Conservation (phyloP, 2,113 vertebrate genomes). For the Paracanthobrama guichenoti region DNA sequence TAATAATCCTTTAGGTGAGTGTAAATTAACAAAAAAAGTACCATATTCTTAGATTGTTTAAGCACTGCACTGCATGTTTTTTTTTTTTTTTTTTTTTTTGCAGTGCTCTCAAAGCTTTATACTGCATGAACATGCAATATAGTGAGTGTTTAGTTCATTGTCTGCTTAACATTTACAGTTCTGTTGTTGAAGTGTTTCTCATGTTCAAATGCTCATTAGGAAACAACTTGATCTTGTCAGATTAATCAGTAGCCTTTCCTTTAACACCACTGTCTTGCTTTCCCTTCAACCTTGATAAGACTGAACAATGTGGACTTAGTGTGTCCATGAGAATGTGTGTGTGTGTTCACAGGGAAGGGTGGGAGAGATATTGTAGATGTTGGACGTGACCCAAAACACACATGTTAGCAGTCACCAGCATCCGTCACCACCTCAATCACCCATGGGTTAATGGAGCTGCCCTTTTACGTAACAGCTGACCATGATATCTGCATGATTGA, state of each 20-base stretch:
- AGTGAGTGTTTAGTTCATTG: no score
- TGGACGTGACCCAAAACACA: constrained; percentile 2
- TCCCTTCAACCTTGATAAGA: neutral
- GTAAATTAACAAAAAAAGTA: neutral
- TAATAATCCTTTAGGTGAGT: no score
- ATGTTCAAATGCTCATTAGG: neutral
- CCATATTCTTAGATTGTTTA: neutral
- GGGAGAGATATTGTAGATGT: neutral
- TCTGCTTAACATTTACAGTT: neutral
- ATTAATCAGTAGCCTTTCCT: constrained; percentile 1
- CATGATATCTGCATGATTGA: neutral
- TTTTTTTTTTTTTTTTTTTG: no score
- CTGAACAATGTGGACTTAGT: neutral
- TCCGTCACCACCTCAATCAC: constrained; percentile 24
- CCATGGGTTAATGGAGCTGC: constrained; percentile 16
- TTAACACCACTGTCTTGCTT: neutral
- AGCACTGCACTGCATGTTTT: no score
- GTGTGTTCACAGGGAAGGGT: constrained; percentile 27
- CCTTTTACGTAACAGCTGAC: neutral
- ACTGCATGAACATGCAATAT: no score
- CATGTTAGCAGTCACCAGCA: neutral
- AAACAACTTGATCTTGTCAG: neutral
- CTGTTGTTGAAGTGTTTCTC: neutral
- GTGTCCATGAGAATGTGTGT: neutral
- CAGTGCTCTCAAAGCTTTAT: no score